Evolutionary conservation across 64 coral and sea anemone species (phyloP), one percentile per base, ranked within the genome.

Genomic region (Porites lutea): DNA sequence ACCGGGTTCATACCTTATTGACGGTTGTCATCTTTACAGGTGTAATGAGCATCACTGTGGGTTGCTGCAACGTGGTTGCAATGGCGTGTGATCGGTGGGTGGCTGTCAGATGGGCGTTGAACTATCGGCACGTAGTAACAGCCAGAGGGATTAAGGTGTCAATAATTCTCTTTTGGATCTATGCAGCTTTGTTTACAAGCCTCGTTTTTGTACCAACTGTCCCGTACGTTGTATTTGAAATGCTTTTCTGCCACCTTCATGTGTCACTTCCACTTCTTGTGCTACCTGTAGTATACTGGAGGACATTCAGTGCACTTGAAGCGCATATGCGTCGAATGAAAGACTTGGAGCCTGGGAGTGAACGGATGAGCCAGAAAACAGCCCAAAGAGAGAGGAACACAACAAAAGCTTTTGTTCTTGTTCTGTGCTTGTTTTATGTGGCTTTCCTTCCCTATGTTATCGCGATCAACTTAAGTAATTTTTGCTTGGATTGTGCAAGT

Each of bases 401-500:
- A 14, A 57, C 75, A 13, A 55, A 22, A 19, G 75, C 75, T 9
- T 78, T 78, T 78, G 75, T 78, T 47, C 54, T 55, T 52, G 52
- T 78, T 53, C 52, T 78, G 19, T 78, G 50, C n/a, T 78, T 78
- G 50, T 78, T 78, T 22, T 78, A 55, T 57, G 50, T 78, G 75
- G n/a, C 51, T 22, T 78, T 78, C 49, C 5, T 54, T 9, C 75
- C 75, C 8, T 78, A 78, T 2, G 52, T 55, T 78, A 21, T 78
- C 6, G 52, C 51, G 12, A 55, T 57, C 50, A 78, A 78, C 75
- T 23, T 78, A 10, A 78, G 50, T 4, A 27, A 78, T 78, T 54
- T 78, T 12, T 78, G 51, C 23, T 50, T 52, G 11, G 52, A 21
- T 11, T 54, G 50, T 3, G 18, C 2, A 4, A 52, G 16, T 53